phyloP scores from a whole-genome alignment of 2,888 invertebrate genomes.

The Gryllus longicercus region DNA sequence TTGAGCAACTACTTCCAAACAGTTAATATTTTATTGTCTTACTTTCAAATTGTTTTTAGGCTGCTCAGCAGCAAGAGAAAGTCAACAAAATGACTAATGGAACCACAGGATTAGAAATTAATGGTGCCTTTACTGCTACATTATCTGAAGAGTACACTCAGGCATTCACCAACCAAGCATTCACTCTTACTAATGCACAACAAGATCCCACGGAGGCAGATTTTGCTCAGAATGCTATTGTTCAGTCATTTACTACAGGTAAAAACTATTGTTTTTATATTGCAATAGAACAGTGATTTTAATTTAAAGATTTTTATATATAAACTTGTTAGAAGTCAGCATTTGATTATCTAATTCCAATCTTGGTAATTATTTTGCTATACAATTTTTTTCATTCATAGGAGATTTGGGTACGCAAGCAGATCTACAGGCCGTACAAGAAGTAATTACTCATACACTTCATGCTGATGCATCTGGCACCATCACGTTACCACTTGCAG shows the following conservation, averaged over 20 bases:
- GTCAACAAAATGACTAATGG: not conserved
- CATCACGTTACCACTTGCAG: slow-evolving; percentile 45
- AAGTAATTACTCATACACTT: slow-evolving; percentile 44
- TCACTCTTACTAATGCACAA: slow-evolving; percentile 28
- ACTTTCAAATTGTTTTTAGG: slow-evolving; percentile 11
- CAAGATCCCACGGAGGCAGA: slow-evolving; percentile 30
- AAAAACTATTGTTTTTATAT: not conserved
- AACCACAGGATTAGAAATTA: not conserved
- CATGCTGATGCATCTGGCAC: slow-evolving; percentile 47
- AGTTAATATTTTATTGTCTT: not conserved
- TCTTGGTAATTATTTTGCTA: not conserved
- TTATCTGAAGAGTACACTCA: slow-evolving; percentile 34
- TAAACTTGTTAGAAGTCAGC: too few species aligned
- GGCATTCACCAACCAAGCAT: slow-evolving; percentile 36
- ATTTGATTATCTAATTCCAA: too few species aligned
- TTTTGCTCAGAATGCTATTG: slow-evolving; percentile 31
- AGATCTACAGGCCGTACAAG: slow-evolving; percentile 38
- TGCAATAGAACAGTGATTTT: not conserved
- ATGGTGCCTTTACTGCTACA: slow-evolving; percentile 21
- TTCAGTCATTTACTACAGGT: slow-evolving; percentile 30
- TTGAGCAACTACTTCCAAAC: too few species aligned
- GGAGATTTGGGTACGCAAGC: slow-evolving; percentile 12
- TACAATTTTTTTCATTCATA: not conserved
- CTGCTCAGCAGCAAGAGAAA: slow-evolving; percentile 17
- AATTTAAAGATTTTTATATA: not conserved